Evolutionary conservation across 2,113 vertebrate genomes (phyloP), one percentile per base, ranked within the genome.

Genomic region (Aldabrachelys gigantea): DNA sequence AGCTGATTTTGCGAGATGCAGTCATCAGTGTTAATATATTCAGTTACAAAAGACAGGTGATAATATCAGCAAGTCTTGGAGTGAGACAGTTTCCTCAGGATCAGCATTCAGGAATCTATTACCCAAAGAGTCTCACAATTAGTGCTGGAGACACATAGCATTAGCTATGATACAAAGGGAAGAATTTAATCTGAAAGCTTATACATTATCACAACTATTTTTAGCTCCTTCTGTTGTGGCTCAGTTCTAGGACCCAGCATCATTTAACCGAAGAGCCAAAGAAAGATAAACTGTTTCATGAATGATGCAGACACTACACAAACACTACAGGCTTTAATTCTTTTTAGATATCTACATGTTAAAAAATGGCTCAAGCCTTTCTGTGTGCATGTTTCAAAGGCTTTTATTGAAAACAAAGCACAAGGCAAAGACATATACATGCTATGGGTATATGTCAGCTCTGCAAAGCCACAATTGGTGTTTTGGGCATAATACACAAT

Each of bases 1-100:
- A 90, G 52, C 10, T 82, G 87, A 90, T 90, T 93, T 92, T 90
- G 62, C 65, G 52, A 81, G 78, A 78, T 13, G n/a, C 69, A 91
- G 9, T 76, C 76, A 35, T 87, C 85, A 90, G 72, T 10, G 10
- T 84, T 90, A 76, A 94, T 85, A 52, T 72, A 90, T 92, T 89
- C 84, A 25, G 53, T 44, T 90, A 84, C 50, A 87, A 85, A 78
- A 78, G 72, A 52, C 56, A 91, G 65, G 79, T 87, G 79, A 95
- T 62, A 88, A 53, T 52, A 91, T 92, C 82, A 92, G 80, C 75
- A 79, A 89, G 56, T 69, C 10, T 75, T 75, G 49, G 29, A 84
- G 83, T 49, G 65, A 82, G 82, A 89, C 44, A 52, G 21, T 88
- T 84, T 92, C 35, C 38, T 82, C 65, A n/a, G 5, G 75, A 91